These are phyloP conservation scores for Peromyscus aztecus DNA, from an alignment of 2,797 vertebrate genomes.

Conservation along the genomic window DNA sequence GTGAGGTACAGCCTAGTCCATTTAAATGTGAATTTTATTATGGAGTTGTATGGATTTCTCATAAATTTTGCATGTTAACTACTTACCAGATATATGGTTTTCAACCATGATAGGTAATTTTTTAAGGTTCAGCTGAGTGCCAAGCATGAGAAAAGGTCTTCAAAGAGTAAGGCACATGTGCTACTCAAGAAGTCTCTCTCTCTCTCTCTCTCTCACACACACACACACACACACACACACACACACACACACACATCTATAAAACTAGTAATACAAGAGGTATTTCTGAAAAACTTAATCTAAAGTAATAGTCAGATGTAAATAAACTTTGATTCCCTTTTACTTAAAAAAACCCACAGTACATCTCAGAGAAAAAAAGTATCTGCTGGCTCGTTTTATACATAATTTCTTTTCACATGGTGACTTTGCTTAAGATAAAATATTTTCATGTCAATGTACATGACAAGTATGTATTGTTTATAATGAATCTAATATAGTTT, in stretches of 20 bases:
- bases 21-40: not conserved
- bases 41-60: not conserved
- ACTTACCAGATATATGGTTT: not conserved
- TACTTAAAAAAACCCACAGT: not conserved
- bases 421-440: constrained; percentile 4
- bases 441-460: not conserved
- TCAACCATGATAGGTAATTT: not conserved
- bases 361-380: constrained; percentile 1
- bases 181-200: not conserved
- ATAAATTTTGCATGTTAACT: not conserved
- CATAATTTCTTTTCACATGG: not conserved
- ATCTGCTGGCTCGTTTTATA: not conserved
- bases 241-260: not conserved
- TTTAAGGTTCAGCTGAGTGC: constrained; percentile 22
- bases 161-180: not conserved
- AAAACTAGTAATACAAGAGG: not conserved
- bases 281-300: constrained; percentile 15
- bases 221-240: not conserved
- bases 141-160: not conserved
- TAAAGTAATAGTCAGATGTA: constrained; percentile 18
- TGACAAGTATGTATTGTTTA: constrained; percentile 6
- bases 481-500: not conserved
- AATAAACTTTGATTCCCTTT: not conserved
- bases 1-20: rapidly evolving
- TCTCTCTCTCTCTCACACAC: no score